These are phyloP conservation scores for Paramormyrops kingsleyae DNA, from an alignment of 2,113 vertebrate species.

Conservation along the genomic window DNA sequence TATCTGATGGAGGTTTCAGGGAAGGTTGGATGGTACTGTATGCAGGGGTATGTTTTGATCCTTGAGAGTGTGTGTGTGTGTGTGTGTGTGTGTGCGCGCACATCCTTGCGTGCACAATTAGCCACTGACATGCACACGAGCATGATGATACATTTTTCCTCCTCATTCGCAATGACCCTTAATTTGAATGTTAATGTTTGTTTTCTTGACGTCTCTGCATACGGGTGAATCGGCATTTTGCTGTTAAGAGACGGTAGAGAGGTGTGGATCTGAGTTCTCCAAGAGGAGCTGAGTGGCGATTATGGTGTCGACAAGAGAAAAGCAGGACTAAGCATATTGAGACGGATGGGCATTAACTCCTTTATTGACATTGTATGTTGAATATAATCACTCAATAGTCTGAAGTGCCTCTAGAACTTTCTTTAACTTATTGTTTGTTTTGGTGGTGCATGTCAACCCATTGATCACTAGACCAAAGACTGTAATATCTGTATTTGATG, in stretches of 20 bases:
- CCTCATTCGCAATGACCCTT: not conserved
- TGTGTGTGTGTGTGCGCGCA: not conserved
- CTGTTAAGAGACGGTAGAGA: not conserved
- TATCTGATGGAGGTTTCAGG: constrained; percentile 2
- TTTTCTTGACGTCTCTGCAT: not conserved
- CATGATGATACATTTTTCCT: not conserved
- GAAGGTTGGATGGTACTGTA: not conserved
- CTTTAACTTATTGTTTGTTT: not conserved
- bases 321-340: not conserved
- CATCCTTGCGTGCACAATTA: not conserved
- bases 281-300: too few species aligned
- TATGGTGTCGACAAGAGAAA: not conserved
- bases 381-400: constrained; percentile 1
- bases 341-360: not conserved
- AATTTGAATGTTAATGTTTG: not conserved
- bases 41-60: not conserved
- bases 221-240: not conserved
- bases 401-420: constrained; percentile 19
- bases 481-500: not conserved
- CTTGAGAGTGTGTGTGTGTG: not conserved
- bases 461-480: constrained; percentile 24
- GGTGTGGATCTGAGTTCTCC: not conserved
- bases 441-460: not conserved
- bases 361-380: not conserved
- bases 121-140: not conserved